Evolutionary conservation across 1,140 invertebrate species (phyloP), one percentile per base, ranked within the genome.

Genomic region (Aphelinus certus): DNA sequence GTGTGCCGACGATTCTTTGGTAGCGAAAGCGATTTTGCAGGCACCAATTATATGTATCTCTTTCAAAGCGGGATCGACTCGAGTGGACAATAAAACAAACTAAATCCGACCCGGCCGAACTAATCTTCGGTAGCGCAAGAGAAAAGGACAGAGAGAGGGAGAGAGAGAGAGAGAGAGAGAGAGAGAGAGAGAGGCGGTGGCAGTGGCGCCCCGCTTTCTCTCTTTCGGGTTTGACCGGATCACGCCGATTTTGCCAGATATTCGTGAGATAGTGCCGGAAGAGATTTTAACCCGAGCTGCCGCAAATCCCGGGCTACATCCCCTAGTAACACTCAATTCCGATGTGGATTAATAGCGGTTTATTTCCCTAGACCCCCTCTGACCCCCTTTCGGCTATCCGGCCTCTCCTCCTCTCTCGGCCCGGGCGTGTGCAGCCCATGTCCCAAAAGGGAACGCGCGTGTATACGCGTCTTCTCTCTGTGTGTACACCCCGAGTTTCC

Each of bases 241-340:
- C 58, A 53, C 62, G 47, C 48, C 76, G 73, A 79, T 72, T 80
- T 82, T 78, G 78, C 81, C 77, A 85, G 83, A 84, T 86, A 81
- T 83, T 81, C 79, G 78, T 80, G 78, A 83, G 82, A 85, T 85
- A 84, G 83, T 81, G 78, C 79, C 78, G 76, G 79, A 80, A 82
- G 82, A 83, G 83, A 83, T 85, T 87, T 86, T 83, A 87, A 85
- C 85, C 83, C 82, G 83, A 83, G 81, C 81, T 74, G 78, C 81
- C 80, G 77, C 80, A 86, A 88, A 87, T 87, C 86, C 85, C 77
- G 75, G 78, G 78, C 78, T 85, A 82, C 81, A 83, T 85, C 81
- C 85, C 81, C 82, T 84, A 86, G 86, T 87, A 87, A 87, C 85
- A 87, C 85, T 86, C 85, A 87, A 87, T 88, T 85, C 83, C 85